Evolutionary conservation across 2,888 invertebrate species (phyloP).

Genomic region (Scaptomyza parva): DNA sequence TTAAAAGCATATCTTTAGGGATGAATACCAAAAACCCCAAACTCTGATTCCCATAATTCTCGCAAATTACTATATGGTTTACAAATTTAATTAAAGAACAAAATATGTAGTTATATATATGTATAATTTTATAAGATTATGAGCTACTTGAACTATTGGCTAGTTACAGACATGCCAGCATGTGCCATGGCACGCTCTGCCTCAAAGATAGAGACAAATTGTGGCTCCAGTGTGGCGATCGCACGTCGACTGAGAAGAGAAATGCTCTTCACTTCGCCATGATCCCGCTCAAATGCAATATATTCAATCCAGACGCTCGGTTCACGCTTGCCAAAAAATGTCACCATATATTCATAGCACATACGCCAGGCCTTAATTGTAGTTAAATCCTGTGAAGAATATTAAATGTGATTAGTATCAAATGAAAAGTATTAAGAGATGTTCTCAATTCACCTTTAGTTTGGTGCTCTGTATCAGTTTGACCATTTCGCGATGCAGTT

Average conservation of each 20-base stretch:
- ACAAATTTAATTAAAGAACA: not conserved
- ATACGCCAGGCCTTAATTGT: slow-evolving; percentile 86
- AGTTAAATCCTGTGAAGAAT: slow-evolving; percentile 63
- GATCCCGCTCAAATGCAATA: slow-evolving; percentile 89
- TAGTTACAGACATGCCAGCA: slow-evolving; percentile 44
- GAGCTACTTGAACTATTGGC: slow-evolving; percentile 20
- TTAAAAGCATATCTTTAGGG: too few relatives aligned
- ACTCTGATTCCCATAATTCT: too few relatives aligned
- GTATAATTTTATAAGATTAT: not conserved
- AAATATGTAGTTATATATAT: too few relatives aligned
- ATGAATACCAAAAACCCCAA: too few relatives aligned
- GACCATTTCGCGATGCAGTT: slow-evolving; percentile 88
- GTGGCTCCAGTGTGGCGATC: slow-evolving; percentile 86
- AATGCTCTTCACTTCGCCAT: slow-evolving; percentile 87
- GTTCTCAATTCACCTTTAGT: slow-evolving; percentile 26
- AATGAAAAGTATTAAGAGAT: not conserved
- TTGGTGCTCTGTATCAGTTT: slow-evolving; percentile 83
- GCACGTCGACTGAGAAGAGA: slow-evolving; percentile 88
- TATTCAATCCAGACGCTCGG: slow-evolving; percentile 91
- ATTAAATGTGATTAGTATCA: slow-evolving; percentile 75
- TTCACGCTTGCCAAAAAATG: slow-evolving; percentile 88
- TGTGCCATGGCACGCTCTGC: slow-evolving; percentile 60
- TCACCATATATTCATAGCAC: slow-evolving; percentile 87
- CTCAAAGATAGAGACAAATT: slow-evolving; percentile 58
- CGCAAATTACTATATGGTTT: too few relatives aligned